Evolutionary conservation across 2,888 invertebrate species (phyloP).

Genomic region (Lucinisca nassula): DNA sequence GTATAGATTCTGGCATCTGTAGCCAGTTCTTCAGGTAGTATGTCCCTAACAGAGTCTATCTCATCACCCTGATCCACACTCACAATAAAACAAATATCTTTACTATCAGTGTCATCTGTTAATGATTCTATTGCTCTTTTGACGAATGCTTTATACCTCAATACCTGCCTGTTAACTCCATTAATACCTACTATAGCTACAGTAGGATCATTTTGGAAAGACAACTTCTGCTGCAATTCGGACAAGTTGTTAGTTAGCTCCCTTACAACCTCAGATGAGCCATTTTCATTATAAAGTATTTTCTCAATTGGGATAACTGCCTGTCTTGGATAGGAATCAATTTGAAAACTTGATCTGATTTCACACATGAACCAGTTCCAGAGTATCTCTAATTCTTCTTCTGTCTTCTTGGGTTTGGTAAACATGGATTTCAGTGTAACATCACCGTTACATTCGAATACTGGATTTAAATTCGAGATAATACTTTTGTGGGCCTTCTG

Average conservation of each 20-base stretch:
- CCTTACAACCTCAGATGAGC: not conserved
- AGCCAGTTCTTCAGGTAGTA: not conserved
- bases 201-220: not conserved
- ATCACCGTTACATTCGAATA: not conserved
- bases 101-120: not conserved
- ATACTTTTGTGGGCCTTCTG: not conserved
- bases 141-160: not conserved
- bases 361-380: not conserved
- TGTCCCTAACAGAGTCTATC: not conserved
- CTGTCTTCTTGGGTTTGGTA: not conserved
- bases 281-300: not conserved
- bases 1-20: not conserved
- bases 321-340: not conserved
- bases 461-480: not conserved
- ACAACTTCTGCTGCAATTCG: not conserved
- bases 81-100: not conserved
- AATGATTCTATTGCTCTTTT: not conserved
- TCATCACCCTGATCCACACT: not conserved
- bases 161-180: not conserved
- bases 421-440: not conserved
- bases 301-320: not conserved
- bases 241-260: not conserved
- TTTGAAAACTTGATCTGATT: not conserved
- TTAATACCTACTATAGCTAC: not conserved
- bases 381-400: not conserved